Evolutionary conservation across 2,113 vertebrate genomes (phyloP).

Genomic region (Prietella phreatophila): DNA sequence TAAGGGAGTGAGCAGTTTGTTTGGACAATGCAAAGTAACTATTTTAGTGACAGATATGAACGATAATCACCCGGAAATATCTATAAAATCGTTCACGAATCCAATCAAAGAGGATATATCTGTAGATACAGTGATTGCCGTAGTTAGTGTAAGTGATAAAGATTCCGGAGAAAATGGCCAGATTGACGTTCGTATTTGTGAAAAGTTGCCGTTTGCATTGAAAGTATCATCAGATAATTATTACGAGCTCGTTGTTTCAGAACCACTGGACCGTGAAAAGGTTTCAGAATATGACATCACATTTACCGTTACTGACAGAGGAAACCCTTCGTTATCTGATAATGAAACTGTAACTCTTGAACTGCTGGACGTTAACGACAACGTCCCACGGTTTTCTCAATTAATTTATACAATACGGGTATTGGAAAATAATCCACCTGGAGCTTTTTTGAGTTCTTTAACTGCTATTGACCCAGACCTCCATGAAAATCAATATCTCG

Average conservation of each 20-base stretch:
- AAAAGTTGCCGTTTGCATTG: background rate
- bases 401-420: background rate
- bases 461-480: background rate
- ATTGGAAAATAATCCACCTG: slow-evolving; percentile 6
- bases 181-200: slow-evolving; percentile 51
- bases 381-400: background rate
- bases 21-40: slow-evolving; percentile 28
- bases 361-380: slow-evolving; percentile 4
- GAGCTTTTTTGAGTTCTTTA: background rate
- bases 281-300: slow-evolving; percentile 15
- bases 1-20: slow-evolving; percentile 42
- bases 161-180: slow-evolving; percentile 65
- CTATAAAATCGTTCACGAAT: slow-evolving; percentile 24
- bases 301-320: background rate
- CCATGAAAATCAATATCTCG: background rate
- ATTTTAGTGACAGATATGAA: slow-evolving; percentile 38
- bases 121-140: slow-evolving; percentile 32
- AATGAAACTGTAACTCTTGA: slow-evolving; percentile 8
- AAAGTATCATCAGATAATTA: slow-evolving; percentile 11
- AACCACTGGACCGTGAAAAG: slow-evolving; percentile 7
- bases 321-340: slow-evolving; percentile 5
- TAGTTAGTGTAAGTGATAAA: slow-evolving; percentile 39
- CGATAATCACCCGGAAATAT: slow-evolving; percentile 35
- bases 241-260: slow-evolving; percentile 11
- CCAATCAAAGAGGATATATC: slow-evolving; percentile 38